A percentile compares a stretch with the other conserved stretches of the same genome.
phyloP scores from a whole-genome alignment of 2,113 vertebrate species.

The Phrynocephalus versicolor region DNA sequence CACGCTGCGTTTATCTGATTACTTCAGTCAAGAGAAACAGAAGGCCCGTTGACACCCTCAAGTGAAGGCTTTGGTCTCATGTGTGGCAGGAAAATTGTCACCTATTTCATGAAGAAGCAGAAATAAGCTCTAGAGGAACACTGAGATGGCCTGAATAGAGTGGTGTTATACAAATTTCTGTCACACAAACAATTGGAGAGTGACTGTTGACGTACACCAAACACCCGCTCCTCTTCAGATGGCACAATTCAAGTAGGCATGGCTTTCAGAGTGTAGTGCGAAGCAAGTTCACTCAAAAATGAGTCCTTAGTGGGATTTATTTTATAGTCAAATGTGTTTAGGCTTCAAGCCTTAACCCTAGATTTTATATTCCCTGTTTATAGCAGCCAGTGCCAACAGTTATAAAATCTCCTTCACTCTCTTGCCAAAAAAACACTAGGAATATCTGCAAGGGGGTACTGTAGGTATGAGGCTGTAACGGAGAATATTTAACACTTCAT shows the following conservation, averaged over 20 bases:
- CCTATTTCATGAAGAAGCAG: conserved; percentile 11
- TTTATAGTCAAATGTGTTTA: background rate
- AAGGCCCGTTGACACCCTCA: conserved; percentile 33
- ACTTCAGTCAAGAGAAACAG: conserved; percentile 31
- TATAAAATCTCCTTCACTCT: background rate
- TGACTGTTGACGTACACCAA: background rate
- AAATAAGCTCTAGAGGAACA: conserved; percentile 12
- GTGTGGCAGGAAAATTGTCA: conserved; percentile 11
- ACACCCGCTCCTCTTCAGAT: background rate
- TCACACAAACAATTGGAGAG: background rate
- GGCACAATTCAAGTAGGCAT: background rate
- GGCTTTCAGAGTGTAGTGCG: background rate
- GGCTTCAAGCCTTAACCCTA: background rate
- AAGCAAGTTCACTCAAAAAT: background rate
- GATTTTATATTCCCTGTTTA: too few relatives aligned
- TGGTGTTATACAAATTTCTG: background rate
- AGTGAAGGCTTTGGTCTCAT: conserved; percentile 21
- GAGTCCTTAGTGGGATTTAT: background rate
- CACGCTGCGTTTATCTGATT: conserved; percentile 59
- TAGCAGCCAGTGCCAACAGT: background rate
- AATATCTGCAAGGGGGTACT: background rate
- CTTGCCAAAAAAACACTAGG: background rate
- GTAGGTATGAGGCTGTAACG: background rate
- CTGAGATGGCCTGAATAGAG: background rate
- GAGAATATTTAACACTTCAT: background rate